These are phyloP conservation scores for Spilosoma lubricipeda DNA, from an alignment of 2,888 invertebrate species.

Conservation along the genomic window DNA sequence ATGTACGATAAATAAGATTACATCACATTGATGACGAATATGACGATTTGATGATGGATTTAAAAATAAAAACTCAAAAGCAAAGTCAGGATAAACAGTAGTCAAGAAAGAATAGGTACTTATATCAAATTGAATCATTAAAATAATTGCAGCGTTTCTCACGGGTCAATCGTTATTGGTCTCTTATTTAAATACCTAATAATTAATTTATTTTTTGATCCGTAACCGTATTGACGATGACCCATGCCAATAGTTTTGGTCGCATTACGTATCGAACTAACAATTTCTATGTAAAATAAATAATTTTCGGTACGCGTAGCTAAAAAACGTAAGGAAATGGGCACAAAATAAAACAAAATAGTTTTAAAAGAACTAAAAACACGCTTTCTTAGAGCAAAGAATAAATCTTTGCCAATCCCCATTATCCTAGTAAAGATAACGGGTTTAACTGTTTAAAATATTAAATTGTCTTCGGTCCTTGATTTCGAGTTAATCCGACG, in stretches of 20 bases:
- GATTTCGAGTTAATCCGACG: too few species aligned
- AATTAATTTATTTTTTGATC: slow-evolving; percentile 47
- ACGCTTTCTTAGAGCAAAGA: too few species aligned
- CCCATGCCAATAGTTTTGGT: slow-evolving; percentile 17
- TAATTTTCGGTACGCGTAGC: not conserved
- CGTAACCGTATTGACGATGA: slow-evolving; percentile 20
- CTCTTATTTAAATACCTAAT: slow-evolving; percentile 23
- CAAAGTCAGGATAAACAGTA: not conserved
- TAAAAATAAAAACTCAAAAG: not conserved
- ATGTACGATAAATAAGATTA: not conserved
- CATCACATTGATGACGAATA: not conserved
- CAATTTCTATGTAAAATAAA: not conserved
- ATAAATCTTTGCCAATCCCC: too few species aligned
- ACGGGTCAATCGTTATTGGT: slow-evolving; percentile 39
- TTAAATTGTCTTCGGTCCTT: too few species aligned
- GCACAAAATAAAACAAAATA: too few species aligned
- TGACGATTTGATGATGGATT: not conserved
- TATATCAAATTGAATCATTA: slow-evolving; percentile 21
- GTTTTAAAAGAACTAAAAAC: too few species aligned
- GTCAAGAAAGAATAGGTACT: slow-evolving; percentile 23
- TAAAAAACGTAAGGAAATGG: too few species aligned
- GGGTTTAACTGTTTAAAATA: too few species aligned
- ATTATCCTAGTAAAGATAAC: too few species aligned
- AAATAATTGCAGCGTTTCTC: slow-evolving; percentile 44
- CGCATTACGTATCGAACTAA: slow-evolving; percentile 31